Base-by-base conservation (phyloP, 2,797 vertebrate genomes). In the Fratercula arctica region DNA sequence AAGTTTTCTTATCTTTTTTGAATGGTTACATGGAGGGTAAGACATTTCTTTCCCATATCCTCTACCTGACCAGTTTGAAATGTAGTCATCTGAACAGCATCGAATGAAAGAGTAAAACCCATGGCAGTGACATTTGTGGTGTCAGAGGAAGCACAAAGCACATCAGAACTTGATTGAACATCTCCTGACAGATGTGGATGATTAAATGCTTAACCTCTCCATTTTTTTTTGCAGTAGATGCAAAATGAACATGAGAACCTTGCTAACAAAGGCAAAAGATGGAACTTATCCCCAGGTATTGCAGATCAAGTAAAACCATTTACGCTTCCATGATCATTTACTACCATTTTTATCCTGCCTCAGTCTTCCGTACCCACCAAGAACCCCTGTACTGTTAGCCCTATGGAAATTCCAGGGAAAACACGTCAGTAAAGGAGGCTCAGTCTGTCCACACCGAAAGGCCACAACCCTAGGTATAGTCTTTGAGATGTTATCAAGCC, bases 151-250 rank as follows among this genome's bases (percentile, higher is more conserved):
- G 43, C 51, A 83, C 50, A 48, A n/a, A 64, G 63, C 72, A 87
- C 31, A 25, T 37, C 69, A 85, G 48, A 96, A 86, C 18, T 61
- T 67, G n/a, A 61, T 43, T 61, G 61, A 87, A 87, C 41, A 37
- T 56, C 45, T 90, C 63, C 85, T 85, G 94, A 76, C 59, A 91
- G 61, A 43, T 85, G 84, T 63, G 54, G 67, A 69, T 95, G 76
- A 93, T 93, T 86, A 91, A 96, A 92, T 78, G 63, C 89, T 94
- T 95, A 87, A 95, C 63, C 37, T 88, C 77, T 84, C 56, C 35
- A 63, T 45, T 91, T 77, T 95, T 63, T 73, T 87, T 88, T 76
- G 28, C 85, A 89, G 23, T 80, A 28, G 70, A 77, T 53, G 57
- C 20, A 87, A 93, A 94, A 70, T 14, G 16, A 93, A 64, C 72